Base-by-base conservation (phyloP, 2,113 vertebrate genomes). In the Paralichthys olivaceus region DNA sequence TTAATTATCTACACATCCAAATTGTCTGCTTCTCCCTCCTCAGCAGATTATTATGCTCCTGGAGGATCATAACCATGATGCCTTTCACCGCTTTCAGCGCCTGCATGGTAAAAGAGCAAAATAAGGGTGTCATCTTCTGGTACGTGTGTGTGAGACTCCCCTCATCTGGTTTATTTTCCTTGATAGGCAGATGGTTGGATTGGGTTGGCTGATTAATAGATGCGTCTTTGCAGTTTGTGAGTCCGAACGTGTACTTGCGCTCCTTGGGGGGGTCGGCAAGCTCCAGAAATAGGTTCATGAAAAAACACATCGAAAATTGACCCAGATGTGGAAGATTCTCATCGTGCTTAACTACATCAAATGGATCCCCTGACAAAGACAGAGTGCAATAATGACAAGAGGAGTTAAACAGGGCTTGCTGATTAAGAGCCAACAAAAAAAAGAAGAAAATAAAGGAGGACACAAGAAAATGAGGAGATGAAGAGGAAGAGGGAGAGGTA, bases 1-100 rank as follows among this genome's bases (percentile, higher is more conserved):
- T 93, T 93, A 91, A 93, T 93, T 83, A 92, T 91, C 87, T 83
- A 32, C 83, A 84, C 81, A 80, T 84, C 84, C 82, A 91, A 91
- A 89, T 90, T 37, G 51, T 60, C 79, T 34, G 29, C 84, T 84
- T 91, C 84, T 72, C 71, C 69, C 85, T 85, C 82, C 85, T 91
- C 89, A 88, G 87, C 87, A 91, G 77, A 91, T 92, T 91, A 87
- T 84, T 85, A 71, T 74, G 75, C 83, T 91, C 88, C 90, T 86
- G 59, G 72, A 89, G 90, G 87, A 89, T 85, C 71, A 81, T 84
- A 87, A 83, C 80, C 65, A 12, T 69, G 73, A 86, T 79, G 84
- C 77, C 65, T 88, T 77, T 82, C 28, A 4, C 75, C 58, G 81
- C 72, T 53, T 77, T 72, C 53, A 76, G 20, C 72, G 69, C 69